Evolutionary conservation across 1,140 invertebrate species (phyloP).

Genomic region (Panulirus ornatus): DNA sequence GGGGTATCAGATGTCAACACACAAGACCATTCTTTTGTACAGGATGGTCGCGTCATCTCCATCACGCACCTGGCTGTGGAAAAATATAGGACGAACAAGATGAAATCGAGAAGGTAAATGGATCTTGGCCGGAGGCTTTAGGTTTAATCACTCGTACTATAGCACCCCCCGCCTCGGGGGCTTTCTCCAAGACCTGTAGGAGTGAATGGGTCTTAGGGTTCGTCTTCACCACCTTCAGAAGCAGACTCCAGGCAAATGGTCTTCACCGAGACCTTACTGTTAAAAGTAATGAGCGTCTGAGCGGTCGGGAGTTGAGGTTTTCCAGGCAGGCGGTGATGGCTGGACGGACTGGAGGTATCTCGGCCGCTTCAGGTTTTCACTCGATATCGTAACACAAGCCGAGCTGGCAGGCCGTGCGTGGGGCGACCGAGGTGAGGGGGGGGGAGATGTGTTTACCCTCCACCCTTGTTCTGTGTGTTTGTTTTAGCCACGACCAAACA

Average conservation of each 20-base stretch:
- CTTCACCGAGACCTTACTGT: too few relatives aligned
- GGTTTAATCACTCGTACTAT: background rate
- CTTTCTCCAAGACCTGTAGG: background rate
- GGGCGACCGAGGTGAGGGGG: too few relatives aligned
- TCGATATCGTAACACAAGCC: constrained; percentile 13
- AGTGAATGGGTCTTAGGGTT: too few relatives aligned
- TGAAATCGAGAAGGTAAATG: constrained; percentile 12
- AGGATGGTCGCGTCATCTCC: constrained; percentile 1
- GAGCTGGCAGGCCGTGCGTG: background rate
- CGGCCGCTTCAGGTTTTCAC: constrained; percentile 14
- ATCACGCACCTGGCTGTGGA: constrained; percentile 17
- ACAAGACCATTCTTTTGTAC: constrained; percentile 21
- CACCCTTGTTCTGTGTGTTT: background rate
- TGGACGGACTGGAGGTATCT: background rate
- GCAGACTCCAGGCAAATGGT: too few relatives aligned
- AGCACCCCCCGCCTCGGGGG: background rate
- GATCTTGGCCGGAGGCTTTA: constrained; percentile 6
- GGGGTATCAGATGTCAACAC: background rate
- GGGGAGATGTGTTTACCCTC: background rate
- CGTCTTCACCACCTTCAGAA: too few relatives aligned
- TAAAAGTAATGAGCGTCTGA: too few relatives aligned
- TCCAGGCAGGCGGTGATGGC: background rate
- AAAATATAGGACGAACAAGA: constrained; percentile 13
- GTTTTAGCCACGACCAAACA: background rate
- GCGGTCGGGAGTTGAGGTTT: background rate